These are phyloP conservation scores for Meriones psammophilus DNA, from an alignment of 2,797 vertebrate species.

Conservation along the genomic window DNA sequence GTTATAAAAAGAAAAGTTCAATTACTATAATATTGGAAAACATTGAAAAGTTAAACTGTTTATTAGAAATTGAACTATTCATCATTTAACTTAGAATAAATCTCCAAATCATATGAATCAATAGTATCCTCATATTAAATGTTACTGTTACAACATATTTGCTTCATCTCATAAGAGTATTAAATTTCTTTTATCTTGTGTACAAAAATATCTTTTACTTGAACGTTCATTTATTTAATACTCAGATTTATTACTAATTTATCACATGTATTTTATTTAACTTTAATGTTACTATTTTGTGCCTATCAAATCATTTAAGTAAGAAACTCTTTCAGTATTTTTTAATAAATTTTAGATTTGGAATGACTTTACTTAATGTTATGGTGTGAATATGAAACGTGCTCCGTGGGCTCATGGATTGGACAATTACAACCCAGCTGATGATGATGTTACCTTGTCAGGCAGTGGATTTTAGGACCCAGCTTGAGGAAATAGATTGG, in stretches of 20 bases:
- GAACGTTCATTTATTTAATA: neutral
- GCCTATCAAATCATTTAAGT: neutral
- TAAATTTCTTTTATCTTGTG: neutral
- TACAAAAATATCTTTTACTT: neutral
- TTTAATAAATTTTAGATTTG: slow-evolving; percentile 6
- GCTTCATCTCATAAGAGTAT: neutral
- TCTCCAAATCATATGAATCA: neutral
- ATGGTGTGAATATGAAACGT: neutral
- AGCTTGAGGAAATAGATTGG: neutral
- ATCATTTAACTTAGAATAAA: slow-evolving; percentile 18
- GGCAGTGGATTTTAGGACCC: too few species aligned
- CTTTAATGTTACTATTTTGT: neutral
- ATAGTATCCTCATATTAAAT: neutral
- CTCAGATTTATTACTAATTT: neutral
- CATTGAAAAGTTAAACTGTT: neutral
- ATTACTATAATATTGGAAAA: neutral
- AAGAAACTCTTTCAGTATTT: neutral
- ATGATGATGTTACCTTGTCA: neutral
- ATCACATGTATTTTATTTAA: neutral
- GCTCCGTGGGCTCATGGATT: neutral
- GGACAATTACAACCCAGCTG: neutral
- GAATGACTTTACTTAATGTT: neutral
- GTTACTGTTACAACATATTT: neutral
- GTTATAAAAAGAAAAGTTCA: neutral
- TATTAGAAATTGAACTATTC: neutral